Evolutionary conservation across 2,113 vertebrate genomes (phyloP).

Genomic region (Ardeotis arabs): DNA sequence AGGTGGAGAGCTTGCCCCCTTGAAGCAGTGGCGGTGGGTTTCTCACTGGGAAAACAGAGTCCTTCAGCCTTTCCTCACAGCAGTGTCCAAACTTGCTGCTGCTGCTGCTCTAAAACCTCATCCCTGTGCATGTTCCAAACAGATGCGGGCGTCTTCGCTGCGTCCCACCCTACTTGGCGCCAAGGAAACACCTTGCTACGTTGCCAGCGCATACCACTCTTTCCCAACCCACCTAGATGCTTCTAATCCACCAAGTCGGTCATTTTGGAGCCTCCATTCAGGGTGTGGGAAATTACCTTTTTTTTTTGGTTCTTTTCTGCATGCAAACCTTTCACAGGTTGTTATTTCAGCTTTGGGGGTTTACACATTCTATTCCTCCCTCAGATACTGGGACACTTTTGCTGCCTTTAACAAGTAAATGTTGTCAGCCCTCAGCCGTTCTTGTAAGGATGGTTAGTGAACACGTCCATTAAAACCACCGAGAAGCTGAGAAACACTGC

Average conservation of each 20-base stretch:
- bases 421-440: neutral
- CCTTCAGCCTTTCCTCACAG: neutral
- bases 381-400: neutral
- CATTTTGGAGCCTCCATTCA: neutral
- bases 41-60: neutral
- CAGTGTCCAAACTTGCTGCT: neutral
- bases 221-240: neutral
- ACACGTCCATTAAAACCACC: fast-evolving
- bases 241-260: neutral
- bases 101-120: neutral
- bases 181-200: neutral
- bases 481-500: neutral
- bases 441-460: fast-evolving
- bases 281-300: neutral
- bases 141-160: fast-evolving
- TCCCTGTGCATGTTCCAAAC: fast-evolving
- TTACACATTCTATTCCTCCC: neutral
- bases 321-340: neutral
- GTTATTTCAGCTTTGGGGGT: neutral
- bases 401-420: neutral
- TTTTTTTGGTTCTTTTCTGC: neutral
- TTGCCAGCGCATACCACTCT: fast-evolving
- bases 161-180: fast-evolving
- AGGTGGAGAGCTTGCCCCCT: neutral
- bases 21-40: fast-evolving